Evolutionary conservation across 2,113 vertebrate species (phyloP).

Genomic region (Pleuronectes platessa): DNA sequence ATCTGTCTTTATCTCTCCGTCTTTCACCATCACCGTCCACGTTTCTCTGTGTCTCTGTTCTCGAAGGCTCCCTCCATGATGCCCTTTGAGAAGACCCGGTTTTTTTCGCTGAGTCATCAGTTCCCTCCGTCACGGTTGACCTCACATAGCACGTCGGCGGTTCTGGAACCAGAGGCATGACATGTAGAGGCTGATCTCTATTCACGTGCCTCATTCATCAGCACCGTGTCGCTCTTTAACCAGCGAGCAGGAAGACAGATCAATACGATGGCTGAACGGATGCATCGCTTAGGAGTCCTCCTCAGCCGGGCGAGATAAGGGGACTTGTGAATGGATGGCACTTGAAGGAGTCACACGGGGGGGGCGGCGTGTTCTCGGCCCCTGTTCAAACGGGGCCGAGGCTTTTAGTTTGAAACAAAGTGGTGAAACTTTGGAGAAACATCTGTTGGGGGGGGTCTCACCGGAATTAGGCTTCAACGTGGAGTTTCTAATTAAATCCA

Average conservation of each 20-base stretch:
- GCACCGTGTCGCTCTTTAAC: constrained; percentile 55
- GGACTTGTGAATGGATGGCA: constrained; percentile 35
- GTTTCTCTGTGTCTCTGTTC: neutral
- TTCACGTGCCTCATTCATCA: constrained; percentile 63
- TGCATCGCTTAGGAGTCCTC: constrained; percentile 59
- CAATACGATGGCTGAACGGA: constrained; percentile 64
- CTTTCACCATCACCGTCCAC: constrained; percentile 13
- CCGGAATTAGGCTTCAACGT: constrained; percentile 3
- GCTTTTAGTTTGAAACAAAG: constrained; percentile 31
- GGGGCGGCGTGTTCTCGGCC: constrained; percentile 4
- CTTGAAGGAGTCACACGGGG: constrained; percentile 47
- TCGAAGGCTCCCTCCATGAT: neutral
- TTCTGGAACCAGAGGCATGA: neutral
- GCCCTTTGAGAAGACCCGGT: neutral
- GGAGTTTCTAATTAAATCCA: constrained; percentile 38
- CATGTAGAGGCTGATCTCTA: constrained; percentile 36
- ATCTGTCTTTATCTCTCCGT: neutral
- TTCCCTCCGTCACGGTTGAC: too few relatives aligned
- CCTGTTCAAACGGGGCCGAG: constrained; percentile 29
- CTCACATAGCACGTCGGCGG: too few relatives aligned
- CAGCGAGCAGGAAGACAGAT: constrained; percentile 61
- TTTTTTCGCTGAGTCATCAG: neutral
- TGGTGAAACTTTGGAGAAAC: constrained; percentile 19
- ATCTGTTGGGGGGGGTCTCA: neutral
- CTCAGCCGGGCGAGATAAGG: constrained; percentile 51